Base-by-base conservation (phyloP, 1,140 invertebrate genomes). In the Ceratina japonica region DNA sequence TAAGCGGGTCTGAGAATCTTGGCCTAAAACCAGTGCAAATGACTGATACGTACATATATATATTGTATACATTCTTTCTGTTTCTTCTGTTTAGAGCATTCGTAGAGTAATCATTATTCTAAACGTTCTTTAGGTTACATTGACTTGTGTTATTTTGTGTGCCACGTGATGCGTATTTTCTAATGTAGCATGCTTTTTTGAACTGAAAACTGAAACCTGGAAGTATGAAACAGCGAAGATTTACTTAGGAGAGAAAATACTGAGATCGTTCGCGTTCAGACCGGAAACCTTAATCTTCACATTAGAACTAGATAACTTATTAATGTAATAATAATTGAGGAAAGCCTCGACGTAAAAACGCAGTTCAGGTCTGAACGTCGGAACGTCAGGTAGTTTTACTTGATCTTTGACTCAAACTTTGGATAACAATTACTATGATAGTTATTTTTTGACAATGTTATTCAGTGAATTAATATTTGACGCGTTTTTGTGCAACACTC, bases 401-500 rank as follows among this genome's bases (percentile, higher is more conserved):
- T 72, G 59, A 10, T 59, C 52, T 56, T 78, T 72, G 58, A 64
- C 65, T 63, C 71, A 61, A 61, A 80, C 54, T 79, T 75, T 76
- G 44, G 63, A 72, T 68, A 85, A 80, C 54, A 74, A 61, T 73
- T 70, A 77, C 63, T 74, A 37, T 37, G 59, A 76, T 83, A 72
- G 68, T 72, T 73, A 44, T 44, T 52, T 56, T 56, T 75, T 63
- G 74, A 84, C 72, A 70, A 61, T 84, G 70, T 85, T 44, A 64
- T 61, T 63, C 75, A 63, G 65, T 66, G 75, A 85, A 75, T 82
- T 78, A 64, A 75, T 69, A 81, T 75, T 75, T 62, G 71, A 71
- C 72, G 80, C 83, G 84, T 86, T 87, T 87, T 85, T 87, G 81
- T 87, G 83, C 87, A 87, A 86, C 87, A 89, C 88, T 90, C 81